Evolutionary conservation across 1,140 invertebrate species (phyloP).

Genomic region (Drosophila persimilis): DNA sequence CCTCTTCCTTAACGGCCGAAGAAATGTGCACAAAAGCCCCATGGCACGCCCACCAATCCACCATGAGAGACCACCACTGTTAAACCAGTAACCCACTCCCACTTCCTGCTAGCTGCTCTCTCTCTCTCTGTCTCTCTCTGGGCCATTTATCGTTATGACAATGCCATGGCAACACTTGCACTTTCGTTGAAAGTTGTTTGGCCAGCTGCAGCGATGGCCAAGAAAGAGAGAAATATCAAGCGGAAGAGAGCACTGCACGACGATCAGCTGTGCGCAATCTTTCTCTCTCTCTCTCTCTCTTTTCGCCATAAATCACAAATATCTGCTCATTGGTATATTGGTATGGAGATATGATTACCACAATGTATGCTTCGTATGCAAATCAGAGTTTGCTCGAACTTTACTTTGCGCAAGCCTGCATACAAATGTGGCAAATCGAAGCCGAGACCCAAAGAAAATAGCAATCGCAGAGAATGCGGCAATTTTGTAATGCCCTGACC

Average conservation of each 20-base stretch:
- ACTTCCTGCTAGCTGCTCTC: slow-evolving; percentile 66
- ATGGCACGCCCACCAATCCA: slow-evolving; percentile 27
- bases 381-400: slow-evolving; percentile 28
- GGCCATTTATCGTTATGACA: slow-evolving; percentile 49
- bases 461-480: slow-evolving; percentile 37
- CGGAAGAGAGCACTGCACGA: not conserved
- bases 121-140: slow-evolving; percentile 13
- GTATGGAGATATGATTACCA: slow-evolving; percentile 27
- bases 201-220: slow-evolving; percentile 45
- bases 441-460: slow-evolving; percentile 3
- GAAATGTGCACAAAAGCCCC: slow-evolving; percentile 17
- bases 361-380: slow-evolving; percentile 48
- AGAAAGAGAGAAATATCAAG: slow-evolving; percentile 15
- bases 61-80: not conserved
- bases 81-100: slow-evolving; percentile 68
- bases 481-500: slow-evolving; percentile 36
- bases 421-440: slow-evolving; percentile 31
- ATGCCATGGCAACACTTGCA: slow-evolving; percentile 80
- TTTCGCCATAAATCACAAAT: slow-evolving; percentile 22
- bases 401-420: slow-evolving; percentile 48
- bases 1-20: slow-evolving; percentile 40
- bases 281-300: slow-evolving; percentile 14
- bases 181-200: slow-evolving; percentile 76
- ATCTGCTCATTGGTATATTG: slow-evolving; percentile 2
- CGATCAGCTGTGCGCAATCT: slow-evolving; percentile 28